These are phyloP conservation scores for Tenthredo scrophulariae DNA, from an alignment of 2,888 invertebrate species.

Conservation along the genomic window DNA sequence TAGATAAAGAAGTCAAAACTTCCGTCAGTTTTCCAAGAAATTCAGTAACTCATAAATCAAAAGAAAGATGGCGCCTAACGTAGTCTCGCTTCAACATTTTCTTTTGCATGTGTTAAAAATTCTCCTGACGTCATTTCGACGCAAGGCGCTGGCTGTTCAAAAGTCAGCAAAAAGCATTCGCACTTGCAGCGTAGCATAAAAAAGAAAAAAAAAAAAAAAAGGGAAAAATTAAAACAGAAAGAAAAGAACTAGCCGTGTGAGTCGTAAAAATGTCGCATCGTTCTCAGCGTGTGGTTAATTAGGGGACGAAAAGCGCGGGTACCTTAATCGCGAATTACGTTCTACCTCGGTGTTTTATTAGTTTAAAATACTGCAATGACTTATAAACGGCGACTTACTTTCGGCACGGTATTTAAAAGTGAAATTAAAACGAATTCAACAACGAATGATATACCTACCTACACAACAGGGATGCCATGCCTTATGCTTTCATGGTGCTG, in stretches of 20 bases:
- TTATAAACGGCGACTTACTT: slow-evolving; percentile 45
- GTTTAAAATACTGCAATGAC: slow-evolving; percentile 37
- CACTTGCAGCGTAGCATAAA: not conserved
- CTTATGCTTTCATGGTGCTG: not conserved
- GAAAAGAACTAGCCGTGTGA: not conserved
- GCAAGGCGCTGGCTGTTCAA: not conserved
- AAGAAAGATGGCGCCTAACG: slow-evolving; percentile 47
- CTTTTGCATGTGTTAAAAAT: not conserved
- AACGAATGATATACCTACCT: not conserved
- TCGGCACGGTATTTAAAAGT: slow-evolving; percentile 23
- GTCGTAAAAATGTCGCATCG: slow-evolving; percentile 48
- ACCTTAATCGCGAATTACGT: slow-evolving; percentile 43
- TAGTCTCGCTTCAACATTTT: not conserved
- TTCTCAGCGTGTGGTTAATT: slow-evolving; percentile 43
- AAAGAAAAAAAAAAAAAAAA: not conserved
- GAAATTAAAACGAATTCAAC: not conserved
- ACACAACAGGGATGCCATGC: no score
- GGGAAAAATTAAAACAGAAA: not conserved
- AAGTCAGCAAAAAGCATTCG: not conserved
- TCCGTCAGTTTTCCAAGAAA: slow-evolving; percentile 39
- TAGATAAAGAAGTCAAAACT: slow-evolving; percentile 43
- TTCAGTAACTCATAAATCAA: slow-evolving; percentile 32
- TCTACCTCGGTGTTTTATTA: slow-evolving; percentile 41
- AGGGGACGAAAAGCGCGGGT: slow-evolving; percentile 20
- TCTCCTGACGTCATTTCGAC: not conserved